Conservation (phyloP, 1,140 invertebrate genomes). For the Drosophila novamexicana region DNA sequence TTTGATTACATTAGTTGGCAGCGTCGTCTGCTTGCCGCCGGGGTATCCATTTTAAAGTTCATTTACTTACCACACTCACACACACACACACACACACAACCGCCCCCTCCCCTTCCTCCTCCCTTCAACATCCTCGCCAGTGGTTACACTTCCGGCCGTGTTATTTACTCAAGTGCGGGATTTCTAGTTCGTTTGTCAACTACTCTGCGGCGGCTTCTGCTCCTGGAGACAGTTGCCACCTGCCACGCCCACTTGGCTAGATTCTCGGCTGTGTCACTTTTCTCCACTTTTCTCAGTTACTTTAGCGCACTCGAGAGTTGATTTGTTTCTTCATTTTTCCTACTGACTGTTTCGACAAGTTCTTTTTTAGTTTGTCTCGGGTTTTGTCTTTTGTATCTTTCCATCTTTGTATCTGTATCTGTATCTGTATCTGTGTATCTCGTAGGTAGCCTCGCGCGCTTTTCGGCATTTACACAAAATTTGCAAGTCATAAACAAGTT, state of each 20-base stretch:
- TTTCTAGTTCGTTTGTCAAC: conserved; percentile 78
- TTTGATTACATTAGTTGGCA: conserved; percentile 77
- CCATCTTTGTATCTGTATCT: background rate
- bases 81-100: background rate
- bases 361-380: background rate
- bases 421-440: conserved; percentile 50
- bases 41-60: conserved; percentile 73
- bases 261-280: background rate
- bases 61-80: conserved; percentile 59
- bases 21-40: conserved; percentile 7
- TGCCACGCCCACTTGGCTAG: background rate
- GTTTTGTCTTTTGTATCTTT: conserved; percentile 18
- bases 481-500: conserved; percentile 83
- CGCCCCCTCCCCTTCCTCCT: background rate
- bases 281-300: background rate
- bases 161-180: conserved; percentile 79
- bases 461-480: conserved; percentile 72
- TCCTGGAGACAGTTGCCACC: background rate
- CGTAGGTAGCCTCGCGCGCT: conserved; percentile 32
- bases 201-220: conserved; percentile 6
- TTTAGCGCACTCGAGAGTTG: conserved; percentile 15
- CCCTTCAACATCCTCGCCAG: conserved; percentile 36
- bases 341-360: conserved; percentile 38
- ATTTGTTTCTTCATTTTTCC: conserved; percentile 48
- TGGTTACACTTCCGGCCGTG: conserved; percentile 71